Evolutionary conservation across 1,140 invertebrate species (phyloP), one percentile per base, ranked within the genome.

Genomic region (Hydropsyche tenuis): DNA sequence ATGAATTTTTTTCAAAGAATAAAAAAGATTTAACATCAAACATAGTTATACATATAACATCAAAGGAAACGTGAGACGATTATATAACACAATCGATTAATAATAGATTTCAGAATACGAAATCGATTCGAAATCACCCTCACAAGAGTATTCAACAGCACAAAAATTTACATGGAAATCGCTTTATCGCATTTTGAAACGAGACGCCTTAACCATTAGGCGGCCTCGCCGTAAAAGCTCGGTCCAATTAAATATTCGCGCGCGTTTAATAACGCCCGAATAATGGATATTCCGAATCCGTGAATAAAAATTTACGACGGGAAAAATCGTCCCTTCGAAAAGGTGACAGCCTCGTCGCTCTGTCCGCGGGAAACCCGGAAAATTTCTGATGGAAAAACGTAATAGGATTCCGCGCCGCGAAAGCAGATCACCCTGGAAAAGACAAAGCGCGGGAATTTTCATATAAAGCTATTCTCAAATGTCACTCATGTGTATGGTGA

Each of bases 211-310:
- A 37, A 37, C 30, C 30, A 37, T 37, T 37, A 37, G 30, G 7
- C 48, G 20, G n/a, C n/a, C 20, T 16, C 16, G 48, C 12, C 22
- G 25, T 60, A 60, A 60, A 53, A 60, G 56, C 23, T 37, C 30
- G 22, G 12, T 22, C 56, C 22, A 60, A 60, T 60, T 60, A 60
- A 60, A 60, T 60, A 60, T 60, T 60, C 56, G 18, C 11, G 23
- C 23, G 56, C 22, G 12, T 53, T 60, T 22, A 60, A 22, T 22
- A 60, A 25, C 18, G 9, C 56, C 20, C 16, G 48, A 18, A 18
- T 20, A 16, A 18, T 18, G 16, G 16, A 48, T 16, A 12, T 16
- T 14, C 16, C 4, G 4, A 48, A 48, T 16, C 45, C 45, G 14
- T 16, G 45, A 43, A 43, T 43, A 12, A 5, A 43, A 43, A 43